A percentile compares a stretch with the other conserved stretches of the same genome.
Conservation (phyloP, 1,140 invertebrate genomes). For the Plectus sambesii region DNA sequence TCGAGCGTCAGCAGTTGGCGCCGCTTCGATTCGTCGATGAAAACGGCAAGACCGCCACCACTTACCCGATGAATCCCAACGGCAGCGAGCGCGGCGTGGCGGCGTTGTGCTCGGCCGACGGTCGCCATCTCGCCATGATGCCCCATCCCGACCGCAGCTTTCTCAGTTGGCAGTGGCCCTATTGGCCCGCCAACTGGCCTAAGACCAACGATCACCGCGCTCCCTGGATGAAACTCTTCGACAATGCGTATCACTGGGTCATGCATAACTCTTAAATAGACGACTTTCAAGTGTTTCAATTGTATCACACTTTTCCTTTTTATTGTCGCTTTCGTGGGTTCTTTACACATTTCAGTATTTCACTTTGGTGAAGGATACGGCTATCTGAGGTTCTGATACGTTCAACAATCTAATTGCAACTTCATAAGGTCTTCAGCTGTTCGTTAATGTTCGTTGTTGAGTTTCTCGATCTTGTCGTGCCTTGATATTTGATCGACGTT, state of each 20-base stretch:
- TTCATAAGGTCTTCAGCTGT: too few relatives aligned
- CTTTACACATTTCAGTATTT: too few relatives aligned
- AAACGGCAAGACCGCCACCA: slow-evolving; percentile 14
- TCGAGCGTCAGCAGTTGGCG: slow-evolving; percentile 56
- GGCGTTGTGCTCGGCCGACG: slow-evolving; percentile 72
- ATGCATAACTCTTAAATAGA: slow-evolving; percentile 1
- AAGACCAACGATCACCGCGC: slow-evolving; percentile 51
- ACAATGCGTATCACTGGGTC: slow-evolving; percentile 73
- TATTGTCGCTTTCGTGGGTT: too few relatives aligned
- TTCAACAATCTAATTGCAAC: too few relatives aligned
- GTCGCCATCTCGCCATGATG: slow-evolving; percentile 90
- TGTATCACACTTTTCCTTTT: too few relatives aligned
- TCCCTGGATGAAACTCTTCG: slow-evolving; percentile 82
- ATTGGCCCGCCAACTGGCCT: slow-evolving; percentile 51
- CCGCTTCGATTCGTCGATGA: slow-evolving; percentile 29
- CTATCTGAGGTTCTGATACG: too few relatives aligned
- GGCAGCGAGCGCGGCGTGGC: slow-evolving; percentile 62
- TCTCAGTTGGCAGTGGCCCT: slow-evolving; percentile 72
- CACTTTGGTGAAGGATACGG: too few relatives aligned
- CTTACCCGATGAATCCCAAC: slow-evolving; percentile 38
- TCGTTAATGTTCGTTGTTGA: too few relatives aligned
- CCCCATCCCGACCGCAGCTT: slow-evolving; percentile 88
- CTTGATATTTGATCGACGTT: too few relatives aligned
- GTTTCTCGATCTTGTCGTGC: too few relatives aligned
- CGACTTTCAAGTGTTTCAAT: too few relatives aligned